Conservation (phyloP, 2,113 vertebrate species). For the Ptychochromis oligacanthus region DNA sequence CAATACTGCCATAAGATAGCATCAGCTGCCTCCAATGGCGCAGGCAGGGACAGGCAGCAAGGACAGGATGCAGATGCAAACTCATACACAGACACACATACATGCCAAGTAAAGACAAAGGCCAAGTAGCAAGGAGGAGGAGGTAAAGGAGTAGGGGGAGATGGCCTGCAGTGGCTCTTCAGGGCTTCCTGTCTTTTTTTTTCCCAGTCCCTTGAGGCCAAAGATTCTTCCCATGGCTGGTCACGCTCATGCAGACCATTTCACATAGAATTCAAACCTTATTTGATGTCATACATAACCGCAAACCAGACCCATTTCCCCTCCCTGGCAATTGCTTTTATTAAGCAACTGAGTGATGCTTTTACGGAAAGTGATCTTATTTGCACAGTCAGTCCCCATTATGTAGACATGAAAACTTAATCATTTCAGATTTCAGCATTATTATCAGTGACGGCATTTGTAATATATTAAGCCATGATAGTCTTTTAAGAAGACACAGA, state of each 20-base stretch:
- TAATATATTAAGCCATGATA: conserved; percentile 39
- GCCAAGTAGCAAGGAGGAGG: conserved; percentile 63
- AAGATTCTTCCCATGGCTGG: conserved; percentile 68
- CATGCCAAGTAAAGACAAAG: conserved; percentile 67
- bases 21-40: conserved; percentile 77
- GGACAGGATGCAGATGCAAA: conserved; percentile 73
- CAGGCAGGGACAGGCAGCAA: conserved; percentile 68
- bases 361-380: conserved; percentile 31
- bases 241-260: conserved; percentile 72
- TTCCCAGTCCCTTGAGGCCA: conserved; percentile 59
- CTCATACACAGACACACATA: conserved; percentile 35
- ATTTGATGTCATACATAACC: conserved; percentile 69
- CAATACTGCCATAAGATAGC: conserved; percentile 76
- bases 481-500: conserved; percentile 54
- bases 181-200: conserved; percentile 65
- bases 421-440: conserved; percentile 29
- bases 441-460: conserved; percentile 53
- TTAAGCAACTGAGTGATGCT: conserved; percentile 19
- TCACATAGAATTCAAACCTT: conserved; percentile 73
- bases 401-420: conserved; percentile 33
- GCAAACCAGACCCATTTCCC: conserved; percentile 45
- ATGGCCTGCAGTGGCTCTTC: conserved; percentile 68
- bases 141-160: conserved; percentile 32
- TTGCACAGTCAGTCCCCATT: conserved; percentile 16
- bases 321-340: conserved; percentile 32